Base-by-base conservation (phyloP, 2,113 vertebrate species). In the Vombatus ursinus region DNA sequence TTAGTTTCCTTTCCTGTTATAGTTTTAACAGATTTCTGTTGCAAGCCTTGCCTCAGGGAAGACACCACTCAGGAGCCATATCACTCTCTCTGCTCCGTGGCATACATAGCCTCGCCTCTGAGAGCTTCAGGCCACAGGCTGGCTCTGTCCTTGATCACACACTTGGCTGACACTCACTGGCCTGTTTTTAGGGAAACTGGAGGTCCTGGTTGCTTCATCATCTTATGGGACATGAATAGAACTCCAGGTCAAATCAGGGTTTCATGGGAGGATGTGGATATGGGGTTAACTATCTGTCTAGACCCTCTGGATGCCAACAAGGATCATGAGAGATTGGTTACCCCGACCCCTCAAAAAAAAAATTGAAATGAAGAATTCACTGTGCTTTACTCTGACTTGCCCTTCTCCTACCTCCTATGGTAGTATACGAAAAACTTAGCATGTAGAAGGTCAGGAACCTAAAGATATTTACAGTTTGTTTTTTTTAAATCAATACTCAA, bases 401-500 rank as follows among this genome's bases (percentile, higher is more conserved):
- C 57, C 92, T 91, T 92, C 53, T 26, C 90, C 48, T 44, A 26
- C 54, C 2, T 47, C 49, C 0, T 0, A n/a, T 77, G 68, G 37
- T 50, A 14, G 25, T 50, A 5, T 48, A 48, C 23, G 51, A 54
- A 54, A 91, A 89, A 44, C 19, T 22, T 84, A 84, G 37, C 19
- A 0, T 51, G 52, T 51, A 51, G 54, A 77, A 84, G 89, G 61
- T 84, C n/a, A 93, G 50, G 6, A 3, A 50, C n/a, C 50, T 89
- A 61, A 77, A 49, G 91, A 9, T 94, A 89, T 96, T 97, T 97
- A 90, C 92, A 95, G 89, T 89, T n/a, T n/a, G n/a, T n/a, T 61
- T 77, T 77, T 77, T n/a, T 90, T 94, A 94, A 95, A 90, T 93
- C 90, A 51, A 0, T 50, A 47, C 44, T 8, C 57, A 84, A 54